Percentiles rank a stretch among this genome's conserved stretches.
phyloP scores from a whole-genome alignment of 2,888 invertebrate species.

The Stegophylla sp. region DNA sequence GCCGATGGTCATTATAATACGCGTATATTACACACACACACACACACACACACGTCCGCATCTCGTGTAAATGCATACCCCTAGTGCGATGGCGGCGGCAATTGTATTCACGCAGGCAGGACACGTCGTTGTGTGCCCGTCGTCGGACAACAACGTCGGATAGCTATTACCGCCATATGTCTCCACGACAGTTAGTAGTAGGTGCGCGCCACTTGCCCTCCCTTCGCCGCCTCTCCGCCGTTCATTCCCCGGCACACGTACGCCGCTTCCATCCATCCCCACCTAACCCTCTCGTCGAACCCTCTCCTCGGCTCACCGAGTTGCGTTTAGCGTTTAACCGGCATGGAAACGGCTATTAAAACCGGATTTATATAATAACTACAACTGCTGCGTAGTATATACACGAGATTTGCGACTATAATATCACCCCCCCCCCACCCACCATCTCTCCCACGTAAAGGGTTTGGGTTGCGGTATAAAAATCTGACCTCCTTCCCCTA shows the following conservation, averaged over 20 bases:
- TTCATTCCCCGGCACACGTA: background rate
- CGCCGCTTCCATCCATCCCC: background rate
- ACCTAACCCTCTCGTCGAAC: background rate
- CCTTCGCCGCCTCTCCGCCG: background rate
- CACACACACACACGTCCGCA: background rate
- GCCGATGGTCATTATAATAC: constrained; percentile 9
- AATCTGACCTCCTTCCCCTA: too few relatives aligned
- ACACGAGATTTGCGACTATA: background rate
- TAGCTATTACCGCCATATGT: constrained; percentile 36
- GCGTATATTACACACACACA: background rate
- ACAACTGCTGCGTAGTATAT: too few relatives aligned
- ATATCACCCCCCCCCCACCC: too few relatives aligned
- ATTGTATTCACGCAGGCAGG: background rate
- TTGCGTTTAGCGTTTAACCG: background rate
- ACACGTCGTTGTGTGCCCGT: background rate
- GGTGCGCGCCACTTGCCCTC: background rate
- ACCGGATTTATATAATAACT: constrained; percentile 33
- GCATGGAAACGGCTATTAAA: constrained; percentile 25
- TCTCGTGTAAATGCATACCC: background rate
- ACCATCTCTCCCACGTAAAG: too few relatives aligned
- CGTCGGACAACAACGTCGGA: background rate
- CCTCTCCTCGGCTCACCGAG: background rate
- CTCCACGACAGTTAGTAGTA: background rate
- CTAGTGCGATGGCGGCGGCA: background rate
- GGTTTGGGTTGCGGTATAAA: background rate